Conservation (phyloP, 2,797 vertebrate genomes). For the Silurus aristotelis region DNA sequence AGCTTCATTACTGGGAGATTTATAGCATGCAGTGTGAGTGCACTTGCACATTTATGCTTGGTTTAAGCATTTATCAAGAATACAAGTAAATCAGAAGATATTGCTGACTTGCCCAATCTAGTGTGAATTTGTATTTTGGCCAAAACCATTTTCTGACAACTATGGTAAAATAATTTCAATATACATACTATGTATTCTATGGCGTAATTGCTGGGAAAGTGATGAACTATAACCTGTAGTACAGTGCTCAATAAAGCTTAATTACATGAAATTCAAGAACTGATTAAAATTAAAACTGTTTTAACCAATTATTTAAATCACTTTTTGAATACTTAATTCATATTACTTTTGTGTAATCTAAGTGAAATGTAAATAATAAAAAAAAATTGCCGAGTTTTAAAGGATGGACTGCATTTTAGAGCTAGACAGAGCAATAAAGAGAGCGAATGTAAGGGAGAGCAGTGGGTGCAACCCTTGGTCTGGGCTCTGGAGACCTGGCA, state of each 20-base stretch:
- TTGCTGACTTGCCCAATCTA: background rate
- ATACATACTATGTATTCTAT: too few species aligned
- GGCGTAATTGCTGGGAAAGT: background rate
- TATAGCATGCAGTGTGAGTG: background rate
- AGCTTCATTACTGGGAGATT: background rate
- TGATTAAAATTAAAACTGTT: too few species aligned
- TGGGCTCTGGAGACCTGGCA: conserved; percentile 27
- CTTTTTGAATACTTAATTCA: background rate
- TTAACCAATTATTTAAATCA: background rate
- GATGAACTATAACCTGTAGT: background rate
- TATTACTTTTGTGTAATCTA: too few species aligned
- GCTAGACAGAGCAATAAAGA: background rate
- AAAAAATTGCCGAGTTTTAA: background rate
- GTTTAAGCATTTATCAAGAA: background rate
- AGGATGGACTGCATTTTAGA: background rate
- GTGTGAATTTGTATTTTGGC: background rate
- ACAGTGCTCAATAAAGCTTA: background rate
- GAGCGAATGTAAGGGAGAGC: background rate
- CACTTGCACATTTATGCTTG: background rate
- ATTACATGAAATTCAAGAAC: background rate
- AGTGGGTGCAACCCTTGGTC: conserved; percentile 22
- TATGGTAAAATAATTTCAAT: background rate
- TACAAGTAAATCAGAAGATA: too few species aligned
- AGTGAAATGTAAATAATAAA: too few species aligned
- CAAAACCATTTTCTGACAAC: background rate